These are phyloP conservation scores for Pachyseris speciosa DNA, from an alignment of 64 coral and sea anemone species.

Conservation along the genomic window DNA sequence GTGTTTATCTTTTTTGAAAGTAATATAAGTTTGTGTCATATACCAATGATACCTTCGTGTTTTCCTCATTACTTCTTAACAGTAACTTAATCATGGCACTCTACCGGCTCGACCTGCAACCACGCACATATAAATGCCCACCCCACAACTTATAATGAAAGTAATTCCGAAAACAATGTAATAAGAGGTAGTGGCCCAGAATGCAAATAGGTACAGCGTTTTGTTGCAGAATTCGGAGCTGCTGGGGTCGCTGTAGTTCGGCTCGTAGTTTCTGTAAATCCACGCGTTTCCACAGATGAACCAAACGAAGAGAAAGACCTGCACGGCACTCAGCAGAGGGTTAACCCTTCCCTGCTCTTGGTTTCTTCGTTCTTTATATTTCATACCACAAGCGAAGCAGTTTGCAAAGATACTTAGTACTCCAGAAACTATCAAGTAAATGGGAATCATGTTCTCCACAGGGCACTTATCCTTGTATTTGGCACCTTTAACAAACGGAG, in stretches of 20 bases:
- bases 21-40: too few species aligned
- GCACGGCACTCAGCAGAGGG: not conserved
- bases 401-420: not conserved
- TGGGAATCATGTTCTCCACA: slow-evolving; percentile 9
- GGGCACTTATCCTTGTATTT: slow-evolving; percentile 19
- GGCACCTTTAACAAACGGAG: too few species aligned
- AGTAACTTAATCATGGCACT: too few species aligned
- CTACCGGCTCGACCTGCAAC: too few species aligned
- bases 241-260: not conserved
- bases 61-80: too few species aligned
- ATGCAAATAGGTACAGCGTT: slow-evolving; percentile 6
- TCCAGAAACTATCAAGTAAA: slow-evolving; percentile 3
- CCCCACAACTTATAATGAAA: not conserved
- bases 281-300: not conserved
- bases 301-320: not conserved
- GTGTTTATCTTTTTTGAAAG: too few species aligned
- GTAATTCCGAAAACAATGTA: not conserved
- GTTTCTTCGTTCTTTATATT: too few species aligned
- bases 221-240: not conserved
- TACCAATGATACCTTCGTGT: too few species aligned
- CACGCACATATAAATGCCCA: not conserved
- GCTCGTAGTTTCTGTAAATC: not conserved
- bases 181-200: not conserved
- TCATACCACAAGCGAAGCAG: not conserved
- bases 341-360: not conserved